phyloP scores from a whole-genome alignment of 2,797 vertebrate genomes.

The Chrysocyon brachyurus region DNA sequence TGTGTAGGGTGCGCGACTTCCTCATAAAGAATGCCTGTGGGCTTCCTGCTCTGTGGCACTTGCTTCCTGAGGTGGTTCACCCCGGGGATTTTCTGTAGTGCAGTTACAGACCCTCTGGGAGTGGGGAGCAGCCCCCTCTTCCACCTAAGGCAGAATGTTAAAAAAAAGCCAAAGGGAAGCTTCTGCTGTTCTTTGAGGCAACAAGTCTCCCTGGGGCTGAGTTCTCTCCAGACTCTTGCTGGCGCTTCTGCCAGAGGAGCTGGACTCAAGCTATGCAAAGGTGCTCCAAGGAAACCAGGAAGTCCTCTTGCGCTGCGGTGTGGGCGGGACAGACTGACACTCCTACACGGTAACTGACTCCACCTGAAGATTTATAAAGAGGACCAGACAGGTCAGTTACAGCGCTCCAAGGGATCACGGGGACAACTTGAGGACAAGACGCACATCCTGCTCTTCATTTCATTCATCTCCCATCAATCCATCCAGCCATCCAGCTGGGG shows the following conservation, averaged over 20 bases:
- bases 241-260: background rate
- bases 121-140: background rate
- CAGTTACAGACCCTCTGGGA: background rate
- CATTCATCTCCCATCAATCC: background rate
- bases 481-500: background rate
- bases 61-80: rapidly evolving
- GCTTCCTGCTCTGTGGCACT: background rate
- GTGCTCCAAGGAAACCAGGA: background rate
- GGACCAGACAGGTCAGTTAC: background rate
- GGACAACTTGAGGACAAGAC: background rate
- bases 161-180: background rate
- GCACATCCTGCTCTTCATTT: background rate
- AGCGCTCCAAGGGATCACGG: background rate
- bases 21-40: background rate
- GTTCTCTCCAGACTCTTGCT: background rate
- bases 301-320: background rate
- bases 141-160: background rate
- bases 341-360: background rate
- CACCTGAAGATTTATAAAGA: background rate
- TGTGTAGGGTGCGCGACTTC: rapidly evolving
- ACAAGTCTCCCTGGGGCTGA: background rate
- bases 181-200: background rate
- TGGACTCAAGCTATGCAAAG: background rate
- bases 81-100: background rate
- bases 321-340: background rate